Conservation (phyloP, 1,140 invertebrate genomes). For the Drosophila lacertosa region DNA sequence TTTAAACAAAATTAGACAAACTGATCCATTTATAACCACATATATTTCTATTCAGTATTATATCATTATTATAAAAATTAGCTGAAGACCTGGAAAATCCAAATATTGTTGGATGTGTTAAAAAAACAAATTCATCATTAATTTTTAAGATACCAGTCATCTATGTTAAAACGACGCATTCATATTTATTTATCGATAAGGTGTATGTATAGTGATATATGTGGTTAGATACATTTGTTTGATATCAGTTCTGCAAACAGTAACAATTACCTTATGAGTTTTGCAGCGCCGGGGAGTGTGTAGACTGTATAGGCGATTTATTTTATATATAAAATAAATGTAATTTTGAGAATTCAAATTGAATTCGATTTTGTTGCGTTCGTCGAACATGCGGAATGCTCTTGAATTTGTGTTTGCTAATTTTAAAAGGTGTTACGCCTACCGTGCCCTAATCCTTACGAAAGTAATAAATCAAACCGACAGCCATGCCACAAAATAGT, state of each 20-base stretch:
- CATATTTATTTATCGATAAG: constrained; percentile 1
- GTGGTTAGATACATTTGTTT: constrained; percentile 3
- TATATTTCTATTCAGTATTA: too few relatives aligned
- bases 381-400: background rate
- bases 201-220: background rate
- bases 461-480: constrained; percentile 55
- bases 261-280: constrained; percentile 1
- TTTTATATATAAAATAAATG: constrained; percentile 55
- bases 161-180: background rate
- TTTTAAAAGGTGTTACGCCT: constrained; percentile 10
- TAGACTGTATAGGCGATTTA: constrained; percentile 8
- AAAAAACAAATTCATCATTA: too few relatives aligned
- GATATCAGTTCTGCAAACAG: constrained; percentile 1
- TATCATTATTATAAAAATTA: too few relatives aligned
- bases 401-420: background rate
- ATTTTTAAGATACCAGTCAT: too few relatives aligned
- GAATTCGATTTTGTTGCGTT: constrained; percentile 47
- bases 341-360: constrained; percentile 39
- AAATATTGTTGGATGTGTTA: too few relatives aligned
- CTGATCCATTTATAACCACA: too few relatives aligned
- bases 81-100: too few relatives aligned
- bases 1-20: too few relatives aligned
- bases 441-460: constrained; percentile 52
- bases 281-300: background rate
- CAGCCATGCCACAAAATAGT: constrained; percentile 58